phyloP scores from a whole-genome alignment of 2,113 vertebrate species.

The Zapus hudsonius region DNA sequence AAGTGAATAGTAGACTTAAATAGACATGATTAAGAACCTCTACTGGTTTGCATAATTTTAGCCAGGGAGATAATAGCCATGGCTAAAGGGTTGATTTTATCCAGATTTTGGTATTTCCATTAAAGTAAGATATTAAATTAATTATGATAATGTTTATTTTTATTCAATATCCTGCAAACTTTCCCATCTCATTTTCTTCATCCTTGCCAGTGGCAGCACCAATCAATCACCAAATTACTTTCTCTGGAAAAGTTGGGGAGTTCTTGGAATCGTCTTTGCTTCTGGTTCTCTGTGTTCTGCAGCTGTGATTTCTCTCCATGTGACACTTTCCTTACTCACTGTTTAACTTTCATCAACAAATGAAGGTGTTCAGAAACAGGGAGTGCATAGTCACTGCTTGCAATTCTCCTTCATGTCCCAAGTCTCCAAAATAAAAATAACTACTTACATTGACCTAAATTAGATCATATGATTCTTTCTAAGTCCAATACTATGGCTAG shows the following conservation, averaged over 20 bases:
- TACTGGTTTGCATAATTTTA: neutral
- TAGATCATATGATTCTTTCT: neutral
- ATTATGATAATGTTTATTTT: constrained; percentile 9
- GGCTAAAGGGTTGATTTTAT: neutral
- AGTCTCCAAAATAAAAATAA: neutral
- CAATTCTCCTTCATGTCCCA: neutral
- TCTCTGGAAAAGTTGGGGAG: neutral
- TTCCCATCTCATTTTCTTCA: neutral
- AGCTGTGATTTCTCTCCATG: neutral
- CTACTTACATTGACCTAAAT: neutral
- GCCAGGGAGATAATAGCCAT: neutral
- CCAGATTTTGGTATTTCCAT: neutral
- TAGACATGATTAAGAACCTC: neutral
- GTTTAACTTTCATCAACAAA: neutral
- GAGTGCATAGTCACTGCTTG: neutral
- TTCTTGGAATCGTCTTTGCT: neutral
- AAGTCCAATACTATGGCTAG: neutral
- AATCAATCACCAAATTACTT: neutral
- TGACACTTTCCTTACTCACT: neutral
- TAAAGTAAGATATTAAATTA: neutral
- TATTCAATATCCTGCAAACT: neutral
- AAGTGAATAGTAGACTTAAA: neutral
- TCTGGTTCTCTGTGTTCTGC: neutral
- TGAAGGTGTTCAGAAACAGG: neutral
- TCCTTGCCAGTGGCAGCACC: neutral